phyloP scores from a whole-genome alignment of 2,888 invertebrate species.

The Polydesmus complanatus region DNA sequence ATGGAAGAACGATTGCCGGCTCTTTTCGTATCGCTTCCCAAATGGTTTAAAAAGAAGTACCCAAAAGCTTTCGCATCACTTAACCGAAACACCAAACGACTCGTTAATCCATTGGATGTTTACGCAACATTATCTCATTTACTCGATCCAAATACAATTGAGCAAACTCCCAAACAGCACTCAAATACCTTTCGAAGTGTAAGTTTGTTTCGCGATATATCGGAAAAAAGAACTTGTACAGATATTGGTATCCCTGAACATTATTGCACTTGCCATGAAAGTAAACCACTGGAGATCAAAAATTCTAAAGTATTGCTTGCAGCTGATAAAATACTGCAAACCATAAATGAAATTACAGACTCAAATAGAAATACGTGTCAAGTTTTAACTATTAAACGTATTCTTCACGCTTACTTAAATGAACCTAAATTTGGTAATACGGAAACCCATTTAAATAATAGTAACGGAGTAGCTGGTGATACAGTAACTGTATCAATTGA shows the following conservation, averaged over 20 bases:
- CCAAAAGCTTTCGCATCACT: conserved; percentile 49
- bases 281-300: conserved; percentile 41
- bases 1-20: conserved; percentile 79
- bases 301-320: conserved; percentile 43
- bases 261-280: conserved; percentile 75
- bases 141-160: conserved; percentile 31
- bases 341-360: conserved; percentile 49
- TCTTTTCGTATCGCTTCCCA: conserved; percentile 55
- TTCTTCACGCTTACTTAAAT: not conserved
- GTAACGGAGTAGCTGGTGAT: not conserved
- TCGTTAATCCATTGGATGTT: conserved; percentile 74
- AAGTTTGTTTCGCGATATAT: conserved; percentile 62
- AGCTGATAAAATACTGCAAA: conserved; percentile 45
- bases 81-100: conserved; percentile 46
- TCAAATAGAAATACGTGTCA: conserved; percentile 35
- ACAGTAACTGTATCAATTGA: conserved; percentile 42
- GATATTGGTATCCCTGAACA: conserved; percentile 62
- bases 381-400: not conserved
- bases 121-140: conserved; percentile 63
- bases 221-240: conserved; percentile 55
- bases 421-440: not conserved
- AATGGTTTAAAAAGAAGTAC: conserved; percentile 50
- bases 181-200: conserved; percentile 39
- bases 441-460: not conserved
- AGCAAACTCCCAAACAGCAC: not conserved